Percentiles rank a stretch among this genome's conserved stretches.
phyloP scores from a whole-genome alignment of 2,888 invertebrate genomes.

The Xanthia icteritia region DNA sequence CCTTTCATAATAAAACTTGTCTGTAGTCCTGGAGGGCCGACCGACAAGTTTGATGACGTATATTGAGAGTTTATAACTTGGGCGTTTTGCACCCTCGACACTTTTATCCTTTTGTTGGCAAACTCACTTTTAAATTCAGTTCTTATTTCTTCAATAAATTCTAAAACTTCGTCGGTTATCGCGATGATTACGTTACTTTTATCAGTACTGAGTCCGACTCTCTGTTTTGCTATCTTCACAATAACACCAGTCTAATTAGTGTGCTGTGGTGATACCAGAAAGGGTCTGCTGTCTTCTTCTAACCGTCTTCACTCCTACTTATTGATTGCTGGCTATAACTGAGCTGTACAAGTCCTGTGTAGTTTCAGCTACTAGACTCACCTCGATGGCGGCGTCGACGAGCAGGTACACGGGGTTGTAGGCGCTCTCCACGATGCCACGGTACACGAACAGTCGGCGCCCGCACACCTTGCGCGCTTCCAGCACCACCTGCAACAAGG shows the following conservation, averaged over 20 bases:
- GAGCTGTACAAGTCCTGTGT: not conserved
- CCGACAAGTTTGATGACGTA: constrained; percentile 10
- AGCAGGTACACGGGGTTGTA: constrained; percentile 75
- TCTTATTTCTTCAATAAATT: not conserved
- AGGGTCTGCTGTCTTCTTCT: not conserved
- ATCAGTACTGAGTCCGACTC: not conserved
- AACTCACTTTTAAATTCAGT: not conserved
- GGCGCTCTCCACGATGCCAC: constrained; percentile 71
- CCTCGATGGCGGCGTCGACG: constrained; percentile 77
- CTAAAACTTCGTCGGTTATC: not conserved
- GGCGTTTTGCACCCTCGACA: not conserved
- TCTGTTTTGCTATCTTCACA: not conserved
- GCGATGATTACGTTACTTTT: not conserved
- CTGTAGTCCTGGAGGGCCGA: not conserved
- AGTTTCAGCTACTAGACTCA: constrained; percentile 56
- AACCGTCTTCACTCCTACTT: not conserved
- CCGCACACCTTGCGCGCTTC: constrained; percentile 72
- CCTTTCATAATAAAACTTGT: constrained; percentile 32
- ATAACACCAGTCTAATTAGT: not conserved
- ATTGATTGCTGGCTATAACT: not conserved
- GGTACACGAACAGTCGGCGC: constrained; percentile 74
- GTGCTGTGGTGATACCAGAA: not conserved
- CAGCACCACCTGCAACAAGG: constrained; percentile 74
- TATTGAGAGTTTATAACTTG: constrained; percentile 14
- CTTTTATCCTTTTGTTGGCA: not conserved